These are phyloP conservation scores for Salmo trutta DNA, from an alignment of 2,797 vertebrate genomes.

Conservation along the genomic window DNA sequence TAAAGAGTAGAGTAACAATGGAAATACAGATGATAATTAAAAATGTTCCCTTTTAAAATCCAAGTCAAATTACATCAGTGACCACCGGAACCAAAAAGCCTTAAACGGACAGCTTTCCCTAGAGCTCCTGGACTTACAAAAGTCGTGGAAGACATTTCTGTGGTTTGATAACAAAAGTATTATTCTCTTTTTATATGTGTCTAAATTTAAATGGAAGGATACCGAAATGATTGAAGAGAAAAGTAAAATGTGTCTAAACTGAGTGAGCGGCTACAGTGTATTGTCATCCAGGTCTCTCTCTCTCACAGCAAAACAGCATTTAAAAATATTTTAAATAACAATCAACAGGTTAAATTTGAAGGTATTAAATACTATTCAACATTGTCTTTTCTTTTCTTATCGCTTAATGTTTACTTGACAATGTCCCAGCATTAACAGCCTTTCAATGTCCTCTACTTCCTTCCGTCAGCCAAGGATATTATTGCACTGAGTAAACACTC, in stretches of 20 bases:
- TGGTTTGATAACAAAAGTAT: conserved; percentile 53
- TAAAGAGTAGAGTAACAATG: conserved; percentile 75
- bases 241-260: conserved; percentile 47
- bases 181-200: conserved; percentile 16
- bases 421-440: conserved; percentile 59
- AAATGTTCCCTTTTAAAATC: conserved; percentile 63
- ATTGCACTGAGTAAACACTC: conserved; percentile 73
- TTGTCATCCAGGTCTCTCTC: conserved; percentile 59
- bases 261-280: conserved; percentile 70
- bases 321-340: conserved; percentile 67
- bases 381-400: conserved; percentile 41
- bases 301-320: conserved; percentile 66
- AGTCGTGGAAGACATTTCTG: conserved; percentile 63
- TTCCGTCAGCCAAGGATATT: conserved; percentile 59
- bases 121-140: conserved; percentile 60
- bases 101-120: conserved; percentile 38
- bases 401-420: conserved; percentile 54
- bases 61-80: conserved; percentile 49
- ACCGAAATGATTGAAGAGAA: conserved; percentile 39
- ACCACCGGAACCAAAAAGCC: conserved; percentile 49
- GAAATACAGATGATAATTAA: conserved; percentile 68
- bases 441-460: conserved; percentile 42
- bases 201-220: conserved; percentile 42
- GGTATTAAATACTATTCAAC: conserved; percentile 70
- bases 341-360: conserved; percentile 70